These are phyloP conservation scores for Sapayoa aenigma DNA, from an alignment of 2,113 vertebrate genomes.

Conservation along the genomic window DNA sequence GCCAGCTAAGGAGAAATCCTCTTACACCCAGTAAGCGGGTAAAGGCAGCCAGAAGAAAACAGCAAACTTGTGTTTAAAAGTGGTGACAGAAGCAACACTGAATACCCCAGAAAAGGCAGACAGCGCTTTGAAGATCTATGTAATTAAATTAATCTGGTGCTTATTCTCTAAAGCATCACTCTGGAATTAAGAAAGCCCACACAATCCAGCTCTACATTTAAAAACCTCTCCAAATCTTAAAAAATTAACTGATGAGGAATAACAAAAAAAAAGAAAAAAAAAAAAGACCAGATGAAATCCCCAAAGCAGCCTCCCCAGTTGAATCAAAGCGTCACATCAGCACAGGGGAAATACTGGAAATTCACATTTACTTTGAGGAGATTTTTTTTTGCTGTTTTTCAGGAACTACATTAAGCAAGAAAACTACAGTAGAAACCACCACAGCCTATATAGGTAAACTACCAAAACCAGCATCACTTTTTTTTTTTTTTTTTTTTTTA, in stretches of 20 bases:
- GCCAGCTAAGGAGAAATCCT: neutral
- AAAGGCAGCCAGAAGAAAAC: neutral
- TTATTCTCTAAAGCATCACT: neutral
- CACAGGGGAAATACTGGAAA: neutral
- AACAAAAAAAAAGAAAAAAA: neutral
- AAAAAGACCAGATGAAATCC: neutral
- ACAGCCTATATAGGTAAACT: neutral
- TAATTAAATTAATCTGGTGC: neutral
- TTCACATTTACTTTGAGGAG: neutral
- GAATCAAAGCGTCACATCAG: neutral
- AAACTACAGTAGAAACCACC: neutral
- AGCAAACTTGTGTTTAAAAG: neutral
- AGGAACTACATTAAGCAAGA: neutral
- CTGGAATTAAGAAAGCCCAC: neutral
- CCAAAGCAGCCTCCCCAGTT: neutral
- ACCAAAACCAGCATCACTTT: neutral
- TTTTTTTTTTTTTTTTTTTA: constrained; percentile 49
- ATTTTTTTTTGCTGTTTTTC: neutral
- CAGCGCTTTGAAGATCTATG: neutral
- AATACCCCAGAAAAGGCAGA: neutral
- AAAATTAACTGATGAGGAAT: neutral
- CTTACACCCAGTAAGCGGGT: neutral
- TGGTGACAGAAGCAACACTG: neutral
- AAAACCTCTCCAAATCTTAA: neutral
- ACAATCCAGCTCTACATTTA: neutral